These are phyloP conservation scores for Phengaris alcon DNA, from an alignment of 2,888 invertebrate genomes.

Conservation along the genomic window DNA sequence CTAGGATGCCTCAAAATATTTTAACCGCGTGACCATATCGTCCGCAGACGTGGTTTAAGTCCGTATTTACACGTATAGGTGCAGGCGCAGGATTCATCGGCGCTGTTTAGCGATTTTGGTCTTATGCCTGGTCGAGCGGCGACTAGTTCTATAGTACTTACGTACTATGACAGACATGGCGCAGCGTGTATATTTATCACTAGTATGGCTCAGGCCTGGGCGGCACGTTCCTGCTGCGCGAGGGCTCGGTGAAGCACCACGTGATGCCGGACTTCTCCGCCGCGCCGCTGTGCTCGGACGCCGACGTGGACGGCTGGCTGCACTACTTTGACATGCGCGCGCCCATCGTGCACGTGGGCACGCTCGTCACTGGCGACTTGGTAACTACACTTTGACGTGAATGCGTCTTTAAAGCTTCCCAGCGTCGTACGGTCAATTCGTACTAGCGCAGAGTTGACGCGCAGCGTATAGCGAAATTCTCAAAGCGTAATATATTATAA, in stretches of 20 bases:
- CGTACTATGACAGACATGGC: no score
- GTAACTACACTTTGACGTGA: conserved; percentile 62
- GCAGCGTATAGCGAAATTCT: no score
- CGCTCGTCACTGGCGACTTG: conserved; percentile 90
- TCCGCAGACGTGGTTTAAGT: no score
- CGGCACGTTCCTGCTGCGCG: conserved; percentile 90
- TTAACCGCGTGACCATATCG: no score
- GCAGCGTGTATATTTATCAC: no score
- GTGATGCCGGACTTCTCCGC: conserved; percentile 97
- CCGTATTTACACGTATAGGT: no score
- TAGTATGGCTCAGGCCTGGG: conserved; percentile 83
- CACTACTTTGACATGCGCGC: conserved; percentile 94
- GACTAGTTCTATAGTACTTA: no score
- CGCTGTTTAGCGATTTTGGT: no score
- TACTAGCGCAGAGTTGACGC: not conserved
- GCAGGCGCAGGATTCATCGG: no score
- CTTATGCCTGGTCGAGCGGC: no score
- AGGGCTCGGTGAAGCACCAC: conserved; percentile 92
- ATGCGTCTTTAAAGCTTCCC: not conserved
- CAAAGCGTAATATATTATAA: no score
- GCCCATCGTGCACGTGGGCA: conserved; percentile 92
- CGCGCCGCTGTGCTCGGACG: conserved; percentile 84
- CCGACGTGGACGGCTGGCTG: conserved; percentile 91
- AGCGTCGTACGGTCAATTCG: not conserved
- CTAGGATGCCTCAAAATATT: no score